Base-by-base conservation (phyloP, 2,888 invertebrate genomes). In the Luperina testacea region DNA sequence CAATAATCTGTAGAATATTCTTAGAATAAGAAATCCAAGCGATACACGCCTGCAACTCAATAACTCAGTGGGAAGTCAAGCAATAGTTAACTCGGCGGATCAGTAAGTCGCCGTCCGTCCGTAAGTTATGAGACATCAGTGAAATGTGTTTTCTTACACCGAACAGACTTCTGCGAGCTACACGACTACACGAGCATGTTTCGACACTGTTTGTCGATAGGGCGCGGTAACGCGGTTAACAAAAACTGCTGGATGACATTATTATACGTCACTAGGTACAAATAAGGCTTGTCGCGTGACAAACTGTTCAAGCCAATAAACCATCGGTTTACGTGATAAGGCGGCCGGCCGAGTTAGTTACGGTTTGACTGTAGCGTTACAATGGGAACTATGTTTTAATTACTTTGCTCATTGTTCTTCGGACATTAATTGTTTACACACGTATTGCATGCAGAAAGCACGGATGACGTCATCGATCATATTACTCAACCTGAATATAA, bases 291-390 rank as follows among this genome's bases (percentile, higher is more conserved):
- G 87, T 92, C 87, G 91, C 93, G 92, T 93, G 92, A 91, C 92
- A 87, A 78, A 87, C 85, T 87, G 89, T 82, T 85, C 87, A 84
- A 91, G 87, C 90, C 89, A 91, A 91, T 91, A 91, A 89, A 91
- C 92, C 91, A 91, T 90, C 88, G 89, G 91, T 91, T 90, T 88
- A 90, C 90, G 88, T 90, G 93, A 92, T 92, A 92, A 92, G 92
- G 84, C 82, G 84, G 79, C 78, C 80, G 69, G 74, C 71, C 63
- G 82, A 86, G 81, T 90, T 90, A 88, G 90, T 87, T 89, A 87
- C 90, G 88, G 85, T 87, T 83, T 80, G 81, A 84, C 87, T 89
- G 85, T 87, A 82, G 90, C 89, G 89, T 89, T 90, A 91, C 92
- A 92, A 91, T 90, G 88, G 88, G 88, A 92, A 89, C 92, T 91